Evolutionary conservation across 1,140 invertebrate genomes (phyloP).

Genomic region (Aphelinus certus): DNA sequence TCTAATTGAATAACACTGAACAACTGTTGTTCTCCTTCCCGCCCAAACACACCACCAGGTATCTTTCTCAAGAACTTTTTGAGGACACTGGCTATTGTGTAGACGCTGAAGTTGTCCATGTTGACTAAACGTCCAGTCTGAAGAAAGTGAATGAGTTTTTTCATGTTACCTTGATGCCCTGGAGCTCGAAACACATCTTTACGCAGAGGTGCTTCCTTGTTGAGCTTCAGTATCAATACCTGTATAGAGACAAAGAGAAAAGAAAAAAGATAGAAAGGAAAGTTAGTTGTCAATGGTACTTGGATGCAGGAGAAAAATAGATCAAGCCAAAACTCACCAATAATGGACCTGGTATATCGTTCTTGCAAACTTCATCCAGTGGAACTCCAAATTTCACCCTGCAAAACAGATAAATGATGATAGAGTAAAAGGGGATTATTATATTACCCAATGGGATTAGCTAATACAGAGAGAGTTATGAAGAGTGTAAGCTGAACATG

Average conservation of each 20-base stretch:
- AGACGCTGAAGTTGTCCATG: slow-evolving; percentile 96
- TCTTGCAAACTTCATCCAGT: slow-evolving; percentile 90
- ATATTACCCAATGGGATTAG: too few relatives aligned
- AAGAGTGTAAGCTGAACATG: too few relatives aligned
- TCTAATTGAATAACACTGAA: slow-evolving; percentile 87
- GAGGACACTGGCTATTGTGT: slow-evolving; percentile 97
- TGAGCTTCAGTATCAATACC: slow-evolving; percentile 92
- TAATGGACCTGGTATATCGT: slow-evolving; percentile 90
- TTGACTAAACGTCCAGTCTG: slow-evolving; percentile 96
- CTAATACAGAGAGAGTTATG: too few relatives aligned
- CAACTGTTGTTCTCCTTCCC: slow-evolving; percentile 88
- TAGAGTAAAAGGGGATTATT: too few relatives aligned
- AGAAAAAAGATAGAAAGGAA: slow-evolving; percentile 10
- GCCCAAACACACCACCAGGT: slow-evolving; percentile 94
- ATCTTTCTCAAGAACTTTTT: slow-evolving; percentile 98
- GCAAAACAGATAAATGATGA: slow-evolving; percentile 26
- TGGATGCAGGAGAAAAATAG: not conserved
- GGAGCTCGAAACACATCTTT: slow-evolving; percentile 95
- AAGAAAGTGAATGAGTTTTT: slow-evolving; percentile 94
- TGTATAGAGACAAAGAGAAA: slow-evolving; percentile 54
- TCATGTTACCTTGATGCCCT: slow-evolving; percentile 94
- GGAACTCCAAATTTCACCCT: slow-evolving; percentile 92
- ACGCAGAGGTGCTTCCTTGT: slow-evolving; percentile 91
- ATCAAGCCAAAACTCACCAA: slow-evolving; percentile 70
- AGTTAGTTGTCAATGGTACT: slow-evolving; percentile 5